These are phyloP conservation scores for Eubasilissa regina DNA, from an alignment of 1,140 invertebrate genomes.

Conservation along the genomic window DNA sequence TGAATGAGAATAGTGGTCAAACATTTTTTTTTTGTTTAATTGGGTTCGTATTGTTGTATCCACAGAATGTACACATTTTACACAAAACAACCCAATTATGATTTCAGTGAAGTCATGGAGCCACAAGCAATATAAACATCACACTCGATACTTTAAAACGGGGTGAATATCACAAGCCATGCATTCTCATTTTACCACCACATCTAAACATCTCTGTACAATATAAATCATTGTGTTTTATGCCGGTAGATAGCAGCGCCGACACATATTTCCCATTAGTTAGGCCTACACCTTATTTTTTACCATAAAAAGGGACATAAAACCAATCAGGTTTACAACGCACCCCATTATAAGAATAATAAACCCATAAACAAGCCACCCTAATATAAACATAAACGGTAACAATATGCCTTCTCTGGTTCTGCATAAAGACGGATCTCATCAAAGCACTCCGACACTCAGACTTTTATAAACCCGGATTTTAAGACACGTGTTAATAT, in stretches of 20 bases:
- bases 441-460: slow-evolving; percentile 1
- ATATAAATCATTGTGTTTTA: slow-evolving; percentile 60
- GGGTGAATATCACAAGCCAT: slow-evolving; percentile 34
- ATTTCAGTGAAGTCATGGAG: slow-evolving; percentile 5
- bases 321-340: slow-evolving; percentile 59
- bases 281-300: slow-evolving; percentile 59
- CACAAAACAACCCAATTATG: background rate
- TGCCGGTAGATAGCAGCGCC: slow-evolving; percentile 47
- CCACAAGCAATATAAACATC: background rate
- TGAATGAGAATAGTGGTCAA: no score
- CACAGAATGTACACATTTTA: no score
- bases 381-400: slow-evolving; percentile 53
- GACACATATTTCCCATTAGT: slow-evolving; percentile 61
- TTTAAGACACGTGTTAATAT: slow-evolving; percentile 23
- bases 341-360: slow-evolving; percentile 58
- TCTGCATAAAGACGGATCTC: slow-evolving; percentile 1
- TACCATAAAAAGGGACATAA: slow-evolving; percentile 60
- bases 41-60: no score
- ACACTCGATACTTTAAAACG: slow-evolving; percentile 16
- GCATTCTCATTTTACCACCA: slow-evolving; percentile 44
- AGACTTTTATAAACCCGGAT: slow-evolving; percentile 16
- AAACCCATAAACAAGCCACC: slow-evolving; percentile 56
- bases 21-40: no score
- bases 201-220: slow-evolving; percentile 49
- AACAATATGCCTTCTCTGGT: slow-evolving; percentile 41